Base-by-base conservation (phyloP, 92 coral and sea anemone species). In the Zoanthus solanderi region DNA sequence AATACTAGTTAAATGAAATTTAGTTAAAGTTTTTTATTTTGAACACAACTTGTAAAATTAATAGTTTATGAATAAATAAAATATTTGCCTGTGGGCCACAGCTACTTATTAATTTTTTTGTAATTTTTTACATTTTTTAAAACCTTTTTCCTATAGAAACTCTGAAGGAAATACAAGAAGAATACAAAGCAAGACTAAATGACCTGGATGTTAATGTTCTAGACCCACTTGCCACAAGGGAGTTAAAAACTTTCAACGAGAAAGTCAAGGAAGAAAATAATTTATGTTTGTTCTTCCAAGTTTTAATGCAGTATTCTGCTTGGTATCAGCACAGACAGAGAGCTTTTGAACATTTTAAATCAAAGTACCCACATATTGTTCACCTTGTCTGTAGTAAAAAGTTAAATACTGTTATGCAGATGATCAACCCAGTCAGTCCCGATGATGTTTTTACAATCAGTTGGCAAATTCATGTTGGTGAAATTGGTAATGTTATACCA, bases 291-390 rank as follows among this genome's bases (percentile, higher is more conserved):
- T 93, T 94, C 71, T 91, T 97, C 65, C 76, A 83, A 75, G 94
- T 83, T 45, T 75, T 97, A 29, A 83, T 92, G 48, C 93, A 87
- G 66, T 97, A 97, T 76, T 88, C 92, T 44, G 88, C 88, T 9
- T 94, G 96, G 94, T 83, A 83, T 66, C 89, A 83, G 47, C 85
- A 90, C 77, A 88, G 99, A 63, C 74, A 78, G 45, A 92, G 90
- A 87, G 92, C 99, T 50, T 95, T 94, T 76, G 72, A 53, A 48
- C 98, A 95, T 75, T 97, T 97, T 76, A 91, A 91, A 44, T 65
- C 89, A 47, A 92, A 92, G 78, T 97, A 93, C 42, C 97, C 97
- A 13, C 93, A 92, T 31, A 17, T 75, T 71, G 95, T 93, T 14
- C 91, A 89, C 58, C 71, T 90, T 58, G 69, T 80, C 53, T 78